Conservation (phyloP, 2,797 vertebrate species). For the Chaetodon trifasciatus region DNA sequence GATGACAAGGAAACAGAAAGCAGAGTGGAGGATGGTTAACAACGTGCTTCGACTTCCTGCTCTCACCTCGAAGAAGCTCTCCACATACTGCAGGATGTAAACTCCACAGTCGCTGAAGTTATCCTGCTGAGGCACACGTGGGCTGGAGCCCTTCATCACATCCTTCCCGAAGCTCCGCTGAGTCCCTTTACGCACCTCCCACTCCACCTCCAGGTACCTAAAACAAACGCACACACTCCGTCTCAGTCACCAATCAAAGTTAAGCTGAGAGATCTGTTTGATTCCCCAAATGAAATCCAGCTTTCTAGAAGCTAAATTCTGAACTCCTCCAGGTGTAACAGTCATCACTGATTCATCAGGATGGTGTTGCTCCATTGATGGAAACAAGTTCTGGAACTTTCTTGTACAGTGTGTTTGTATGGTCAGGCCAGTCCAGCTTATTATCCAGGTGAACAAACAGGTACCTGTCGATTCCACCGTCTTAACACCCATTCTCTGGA, state of each 20-base stretch:
- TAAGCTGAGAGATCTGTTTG: neutral
- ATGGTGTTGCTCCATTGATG: too few relatives aligned
- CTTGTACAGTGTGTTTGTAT: too few relatives aligned
- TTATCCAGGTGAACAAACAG: too few relatives aligned
- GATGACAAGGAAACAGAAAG: neutral
- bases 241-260: neutral
- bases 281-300: neutral
- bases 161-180: conserved; percentile 96
- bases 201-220: conserved; percentile 98
- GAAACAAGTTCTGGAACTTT: too few relatives aligned
- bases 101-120: conserved; percentile 99
- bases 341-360: too few relatives aligned
- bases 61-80: conserved; percentile 98
- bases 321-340: neutral
- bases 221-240: conserved; percentile 39
- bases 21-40: too few relatives aligned
- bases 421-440: too few relatives aligned
- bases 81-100: conserved; percentile 96
- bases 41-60: conserved; percentile 64
- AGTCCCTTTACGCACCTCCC: conserved; percentile 93
- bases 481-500: too few relatives aligned
- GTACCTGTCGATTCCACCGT: too few relatives aligned
- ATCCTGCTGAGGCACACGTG: conserved; percentile 97
- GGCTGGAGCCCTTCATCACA: conserved; percentile 96
- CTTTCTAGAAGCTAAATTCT: neutral